phyloP scores from a whole-genome alignment of 2,888 invertebrate genomes.

The Calliphora vomitoria region DNA sequence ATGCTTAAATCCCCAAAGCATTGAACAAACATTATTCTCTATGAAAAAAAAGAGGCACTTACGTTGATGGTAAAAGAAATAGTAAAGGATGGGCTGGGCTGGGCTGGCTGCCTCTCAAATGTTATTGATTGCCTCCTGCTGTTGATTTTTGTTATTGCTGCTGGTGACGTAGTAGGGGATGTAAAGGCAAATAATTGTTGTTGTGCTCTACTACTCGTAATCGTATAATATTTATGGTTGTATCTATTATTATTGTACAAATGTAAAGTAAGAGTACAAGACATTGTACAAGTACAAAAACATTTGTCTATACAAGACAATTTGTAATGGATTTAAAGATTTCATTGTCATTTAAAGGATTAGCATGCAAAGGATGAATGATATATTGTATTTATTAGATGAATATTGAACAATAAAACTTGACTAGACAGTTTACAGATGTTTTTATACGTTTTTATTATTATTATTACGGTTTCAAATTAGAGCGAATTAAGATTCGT shows the following conservation, averaged over 20 bases:
- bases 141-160: neutral
- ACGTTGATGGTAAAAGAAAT: neutral
- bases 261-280: neutral
- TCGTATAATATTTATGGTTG: slow-evolving; percentile 15
- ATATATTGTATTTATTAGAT: neutral
- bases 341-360: slow-evolving; percentile 17
- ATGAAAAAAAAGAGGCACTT: neutral
- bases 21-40: neutral
- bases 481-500: too few species aligned
- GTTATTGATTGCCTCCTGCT: slow-evolving; percentile 41
- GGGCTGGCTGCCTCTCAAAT: slow-evolving; percentile 1
- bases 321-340: slow-evolving; percentile 34
- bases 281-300: too few species aligned
- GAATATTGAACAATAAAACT: neutral
- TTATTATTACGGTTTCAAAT: neutral
- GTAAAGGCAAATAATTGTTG: slow-evolving; percentile 19
- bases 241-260: neutral
- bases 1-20: slow-evolving; percentile 26
- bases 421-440: slow-evolving; percentile 35
- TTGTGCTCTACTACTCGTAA: neutral
- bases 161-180: neutral
- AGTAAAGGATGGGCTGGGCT: neutral
- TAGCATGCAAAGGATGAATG: slow-evolving; percentile 3
- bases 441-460: neutral
- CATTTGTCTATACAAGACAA: slow-evolving; percentile 23